Percentiles rank a stretch among this genome's conserved stretches.
These are phyloP conservation scores for Phyllostomus hastatus DNA, from an alignment of 2,113 vertebrate genomes.

Conservation along the genomic window DNA sequence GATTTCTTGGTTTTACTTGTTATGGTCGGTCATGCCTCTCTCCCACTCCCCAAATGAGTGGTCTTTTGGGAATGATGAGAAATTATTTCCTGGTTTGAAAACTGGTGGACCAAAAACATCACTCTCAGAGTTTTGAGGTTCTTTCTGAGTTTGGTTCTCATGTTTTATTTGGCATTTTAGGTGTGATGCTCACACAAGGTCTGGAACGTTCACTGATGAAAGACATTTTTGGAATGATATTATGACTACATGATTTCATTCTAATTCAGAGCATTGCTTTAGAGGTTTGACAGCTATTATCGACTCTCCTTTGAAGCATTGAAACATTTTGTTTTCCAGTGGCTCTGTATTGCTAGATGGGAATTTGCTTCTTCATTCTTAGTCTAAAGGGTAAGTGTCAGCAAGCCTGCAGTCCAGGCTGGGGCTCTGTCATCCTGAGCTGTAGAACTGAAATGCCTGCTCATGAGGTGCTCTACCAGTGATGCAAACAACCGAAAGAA, in stretches of 20 bases:
- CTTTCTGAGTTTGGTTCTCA: not conserved
- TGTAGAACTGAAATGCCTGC: not conserved
- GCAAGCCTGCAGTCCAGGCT: not conserved
- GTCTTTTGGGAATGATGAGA: not conserved
- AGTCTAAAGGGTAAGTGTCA: constrained; percentile 14
- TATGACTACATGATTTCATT: constrained; percentile 21
- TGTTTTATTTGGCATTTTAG: not conserved
- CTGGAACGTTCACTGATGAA: not conserved
- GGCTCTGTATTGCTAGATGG: not conserved
- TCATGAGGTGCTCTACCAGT: not conserved
- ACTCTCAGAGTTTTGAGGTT: not conserved
- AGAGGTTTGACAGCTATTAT: constrained; percentile 50
- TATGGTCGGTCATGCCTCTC: not conserved
- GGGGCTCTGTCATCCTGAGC: constrained; percentile 4
- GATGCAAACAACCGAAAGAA: fast-evolving
- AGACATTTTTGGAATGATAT: constrained; percentile 54
- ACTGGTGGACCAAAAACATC: not conserved
- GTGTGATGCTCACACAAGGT: not conserved
- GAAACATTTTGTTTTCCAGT: not conserved
- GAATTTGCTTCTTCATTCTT: constrained; percentile 9
- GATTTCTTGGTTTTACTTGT: not conserved
- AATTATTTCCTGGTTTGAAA: not conserved
- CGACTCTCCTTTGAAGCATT: constrained; percentile 51
- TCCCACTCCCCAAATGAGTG: not conserved
- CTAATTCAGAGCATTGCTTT: constrained; percentile 57